Evolutionary conservation across 2,113 vertebrate species (phyloP).

Genomic region (Catharus minimus): DNA sequence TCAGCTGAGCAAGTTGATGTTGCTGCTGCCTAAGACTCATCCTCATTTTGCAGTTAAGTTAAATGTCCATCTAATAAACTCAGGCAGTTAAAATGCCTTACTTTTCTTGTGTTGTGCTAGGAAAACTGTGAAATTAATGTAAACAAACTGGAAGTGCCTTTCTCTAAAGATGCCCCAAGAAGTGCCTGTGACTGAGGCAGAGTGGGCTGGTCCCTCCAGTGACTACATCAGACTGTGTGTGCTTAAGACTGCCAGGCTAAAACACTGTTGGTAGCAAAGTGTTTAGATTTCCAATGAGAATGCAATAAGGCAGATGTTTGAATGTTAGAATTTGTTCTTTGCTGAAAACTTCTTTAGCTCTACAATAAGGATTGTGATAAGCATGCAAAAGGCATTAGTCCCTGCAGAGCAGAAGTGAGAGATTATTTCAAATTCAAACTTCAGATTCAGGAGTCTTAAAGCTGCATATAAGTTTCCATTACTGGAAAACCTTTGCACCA

Average conservation of each 20-base stretch:
- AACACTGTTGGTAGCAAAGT: not conserved
- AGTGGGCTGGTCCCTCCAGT: rapidly evolving
- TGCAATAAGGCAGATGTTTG: not conserved
- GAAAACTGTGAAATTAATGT: not conserved
- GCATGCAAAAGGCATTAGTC: not conserved
- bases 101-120: not conserved
- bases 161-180: not conserved
- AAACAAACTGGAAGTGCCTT: not conserved
- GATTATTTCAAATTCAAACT: not conserved
- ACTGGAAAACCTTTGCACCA: not conserved
- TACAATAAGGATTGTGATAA: rapidly evolving
- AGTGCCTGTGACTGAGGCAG: not conserved
- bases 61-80: not conserved
- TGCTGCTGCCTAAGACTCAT: not conserved
- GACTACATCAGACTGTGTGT: not conserved
- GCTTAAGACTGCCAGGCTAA: not conserved
- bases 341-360: not conserved
- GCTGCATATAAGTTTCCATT: not conserved
- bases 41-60: not conserved
- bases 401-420: not conserved
- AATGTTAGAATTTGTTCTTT: not conserved
- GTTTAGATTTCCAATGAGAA: not conserved
- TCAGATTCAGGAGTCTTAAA: not conserved
- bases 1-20: not conserved
- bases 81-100: not conserved